These are phyloP conservation scores for Cerastoderma edule DNA, from an alignment of 2,888 invertebrate genomes.

Conservation along the genomic window DNA sequence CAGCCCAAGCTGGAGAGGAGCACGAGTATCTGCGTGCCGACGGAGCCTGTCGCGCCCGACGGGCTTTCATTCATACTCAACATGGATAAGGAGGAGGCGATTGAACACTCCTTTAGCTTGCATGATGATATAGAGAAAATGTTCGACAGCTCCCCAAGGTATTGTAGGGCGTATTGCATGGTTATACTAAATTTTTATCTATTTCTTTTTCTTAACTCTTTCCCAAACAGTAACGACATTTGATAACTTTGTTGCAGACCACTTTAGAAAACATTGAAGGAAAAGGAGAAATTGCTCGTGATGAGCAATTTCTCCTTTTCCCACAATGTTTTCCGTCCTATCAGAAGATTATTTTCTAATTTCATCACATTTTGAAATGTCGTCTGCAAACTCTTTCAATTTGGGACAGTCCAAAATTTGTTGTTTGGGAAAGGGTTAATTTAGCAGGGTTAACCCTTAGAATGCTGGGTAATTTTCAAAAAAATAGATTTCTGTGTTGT, in stretches of 20 bases:
- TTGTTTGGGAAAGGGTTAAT: too few relatives aligned
- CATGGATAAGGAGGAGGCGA: conserved; percentile 49
- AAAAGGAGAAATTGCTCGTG: conserved; percentile 14
- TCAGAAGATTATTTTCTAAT: too few relatives aligned
- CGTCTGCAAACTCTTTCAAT: too few relatives aligned
- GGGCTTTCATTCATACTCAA: conserved; percentile 58
- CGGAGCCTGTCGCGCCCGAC: conserved; percentile 35
- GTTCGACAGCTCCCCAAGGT: conserved; percentile 45
- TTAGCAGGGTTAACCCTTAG: too few relatives aligned
- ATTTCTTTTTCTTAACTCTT: not conserved
- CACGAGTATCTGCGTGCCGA: conserved; percentile 50
- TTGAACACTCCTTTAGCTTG: conserved; percentile 42
- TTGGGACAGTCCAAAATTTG: too few relatives aligned
- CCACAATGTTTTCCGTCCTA: too few relatives aligned
- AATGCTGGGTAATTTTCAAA: not conserved
- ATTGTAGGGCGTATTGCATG: not conserved
- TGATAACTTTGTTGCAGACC: not conserved
- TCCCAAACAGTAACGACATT: not conserved
- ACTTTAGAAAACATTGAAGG: not conserved
- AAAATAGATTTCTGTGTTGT: not conserved
- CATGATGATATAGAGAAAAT: conserved; percentile 62
- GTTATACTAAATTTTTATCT: not conserved
- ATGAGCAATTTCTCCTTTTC: too few relatives aligned
- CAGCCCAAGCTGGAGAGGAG: too few relatives aligned
- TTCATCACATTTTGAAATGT: too few relatives aligned